These are phyloP conservation scores for Drosophila borborema DNA, from an alignment of 2,888 invertebrate genomes.

Conservation along the genomic window DNA sequence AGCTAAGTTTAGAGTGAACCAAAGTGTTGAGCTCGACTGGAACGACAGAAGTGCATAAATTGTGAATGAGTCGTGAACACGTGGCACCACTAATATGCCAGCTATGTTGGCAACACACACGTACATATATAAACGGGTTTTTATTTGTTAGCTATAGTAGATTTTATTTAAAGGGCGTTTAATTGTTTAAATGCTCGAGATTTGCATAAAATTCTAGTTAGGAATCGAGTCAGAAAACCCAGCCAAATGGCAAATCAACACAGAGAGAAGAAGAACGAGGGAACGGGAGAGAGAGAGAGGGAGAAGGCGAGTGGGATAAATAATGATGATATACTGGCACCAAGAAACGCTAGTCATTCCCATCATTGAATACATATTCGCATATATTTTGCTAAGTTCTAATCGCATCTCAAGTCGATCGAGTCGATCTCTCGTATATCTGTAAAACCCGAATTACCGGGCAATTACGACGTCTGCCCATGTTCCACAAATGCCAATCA, in stretches of 20 bases:
- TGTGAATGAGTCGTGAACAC: conserved; percentile 42
- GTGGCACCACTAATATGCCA: conserved; percentile 45
- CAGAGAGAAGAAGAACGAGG: not conserved
- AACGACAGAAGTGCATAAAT: conserved; percentile 1
- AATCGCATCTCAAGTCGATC: conserved; percentile 26
- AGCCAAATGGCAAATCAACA: conserved; percentile 6
- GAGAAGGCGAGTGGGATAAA: not conserved
- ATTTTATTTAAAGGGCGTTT: conserved; percentile 42
- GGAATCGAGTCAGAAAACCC: conserved; percentile 25
- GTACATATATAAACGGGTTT: conserved; percentile 2
- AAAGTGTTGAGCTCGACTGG: not conserved
- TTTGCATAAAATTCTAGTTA: conserved; percentile 42
- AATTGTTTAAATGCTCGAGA: conserved; percentile 42
- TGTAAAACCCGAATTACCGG: conserved; percentile 68
- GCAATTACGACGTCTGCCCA: conserved; percentile 59
- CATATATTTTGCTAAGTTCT: conserved; percentile 11
- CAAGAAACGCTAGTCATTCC: conserved; percentile 30
- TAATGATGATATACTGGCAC: conserved; percentile 11
- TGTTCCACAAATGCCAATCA: conserved; percentile 66
- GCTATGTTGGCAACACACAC: conserved; percentile 23
- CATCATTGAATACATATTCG: conserved; percentile 13
- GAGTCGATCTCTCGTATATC: conserved; percentile 17
- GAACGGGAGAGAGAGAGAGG: not conserved
- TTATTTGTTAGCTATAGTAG: not conserved
- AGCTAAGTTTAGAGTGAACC: not conserved